Percentiles rank a stretch among this genome's conserved stretches.
Evolutionary conservation across 2,797 vertebrate genomes (phyloP).

Genomic region (Myotis vivesi): DNA sequence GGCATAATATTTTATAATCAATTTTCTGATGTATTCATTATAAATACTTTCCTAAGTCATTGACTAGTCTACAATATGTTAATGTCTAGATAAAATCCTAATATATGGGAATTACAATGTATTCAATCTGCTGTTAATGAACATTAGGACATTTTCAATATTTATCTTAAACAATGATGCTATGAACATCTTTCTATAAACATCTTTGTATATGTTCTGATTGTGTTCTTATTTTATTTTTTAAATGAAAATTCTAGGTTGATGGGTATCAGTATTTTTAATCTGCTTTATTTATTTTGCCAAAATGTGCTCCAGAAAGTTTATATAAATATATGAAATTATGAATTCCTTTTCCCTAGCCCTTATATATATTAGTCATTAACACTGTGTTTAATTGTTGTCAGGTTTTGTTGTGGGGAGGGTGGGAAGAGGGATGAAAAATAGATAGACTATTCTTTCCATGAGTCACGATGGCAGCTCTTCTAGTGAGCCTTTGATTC

Average conservation of each 20-base stretch:
- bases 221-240: not conserved
- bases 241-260: not conserved
- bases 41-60: not conserved
- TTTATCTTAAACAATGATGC: not conserved
- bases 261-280: not conserved
- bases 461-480: not conserved
- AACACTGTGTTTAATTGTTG: not conserved
- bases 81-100: not conserved
- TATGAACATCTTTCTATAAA: not conserved
- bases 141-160: not conserved
- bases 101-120: not conserved
- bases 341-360: not conserved
- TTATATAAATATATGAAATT: not conserved
- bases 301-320: not conserved
- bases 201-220: not conserved
- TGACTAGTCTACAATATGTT: not conserved
- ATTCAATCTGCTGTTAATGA: not conserved
- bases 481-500: not conserved
- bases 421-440: not conserved
- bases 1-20: conserved; percentile 18
- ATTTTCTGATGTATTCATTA: not conserved
- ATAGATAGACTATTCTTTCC: not conserved
- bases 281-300: conserved; percentile 17
- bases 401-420: not conserved
- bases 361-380: not conserved